phyloP scores from a whole-genome alignment of 2,888 invertebrate species.

The Platerodrilus igneus region DNA sequence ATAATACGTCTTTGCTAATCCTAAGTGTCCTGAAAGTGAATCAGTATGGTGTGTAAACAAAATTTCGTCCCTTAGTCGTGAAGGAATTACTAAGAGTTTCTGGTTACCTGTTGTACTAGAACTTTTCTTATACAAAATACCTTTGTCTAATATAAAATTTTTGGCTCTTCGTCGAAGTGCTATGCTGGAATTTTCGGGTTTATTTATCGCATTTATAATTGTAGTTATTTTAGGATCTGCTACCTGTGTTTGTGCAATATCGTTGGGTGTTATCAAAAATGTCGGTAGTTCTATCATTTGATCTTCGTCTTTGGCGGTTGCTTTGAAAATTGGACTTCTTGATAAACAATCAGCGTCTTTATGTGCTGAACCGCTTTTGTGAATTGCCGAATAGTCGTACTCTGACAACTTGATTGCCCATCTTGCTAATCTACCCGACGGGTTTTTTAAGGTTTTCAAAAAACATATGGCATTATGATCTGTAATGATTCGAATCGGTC shows the following conservation, averaged over 20 bases:
- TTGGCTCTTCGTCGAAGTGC: background rate
- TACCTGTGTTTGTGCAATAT: constrained; percentile 6
- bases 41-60: background rate
- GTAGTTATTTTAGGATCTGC: constrained; percentile 3
- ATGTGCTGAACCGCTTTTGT: constrained; percentile 11
- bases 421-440: constrained; percentile 7
- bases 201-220: background rate
- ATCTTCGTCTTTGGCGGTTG: constrained; percentile 4
- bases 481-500: constrained; percentile 18
- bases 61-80: background rate
- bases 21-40: constrained; percentile 5
- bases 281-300: constrained; percentile 7
- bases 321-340: constrained; percentile 2
- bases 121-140: constrained; percentile 5
- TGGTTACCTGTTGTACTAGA: background rate
- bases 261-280: constrained; percentile 3
- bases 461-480: constrained; percentile 17
- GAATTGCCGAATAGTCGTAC: constrained; percentile 13
- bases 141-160: constrained; percentile 4
- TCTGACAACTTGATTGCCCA: constrained; percentile 15
- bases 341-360: constrained; percentile 16
- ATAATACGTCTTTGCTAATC: constrained; percentile 6
- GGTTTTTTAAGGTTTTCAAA: constrained; percentile 6
- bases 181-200: background rate
- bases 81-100: constrained; percentile 6